Conservation (phyloP, 2,797 vertebrate species). For the Picus viridis region DNA sequence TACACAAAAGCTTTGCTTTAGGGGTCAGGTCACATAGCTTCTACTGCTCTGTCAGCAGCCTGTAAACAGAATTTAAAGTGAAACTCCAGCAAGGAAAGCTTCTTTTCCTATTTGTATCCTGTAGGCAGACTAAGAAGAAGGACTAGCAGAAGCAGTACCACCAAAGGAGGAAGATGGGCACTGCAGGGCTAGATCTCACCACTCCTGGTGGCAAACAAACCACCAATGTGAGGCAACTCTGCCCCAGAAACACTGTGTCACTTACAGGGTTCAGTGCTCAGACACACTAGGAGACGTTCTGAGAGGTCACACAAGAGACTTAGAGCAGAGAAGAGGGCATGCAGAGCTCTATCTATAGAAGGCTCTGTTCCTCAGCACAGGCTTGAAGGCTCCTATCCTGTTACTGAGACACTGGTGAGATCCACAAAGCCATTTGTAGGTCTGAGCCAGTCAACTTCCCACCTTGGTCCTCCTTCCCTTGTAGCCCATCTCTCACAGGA, state of each 20-base stretch:
- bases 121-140: background rate
- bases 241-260: background rate
- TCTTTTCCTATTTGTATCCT: constrained; percentile 1
- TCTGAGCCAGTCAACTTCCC: background rate
- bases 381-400: background rate
- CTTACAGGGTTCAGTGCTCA: background rate
- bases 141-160: background rate
- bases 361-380: background rate
- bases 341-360: background rate
- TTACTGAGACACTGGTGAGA: background rate
- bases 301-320: background rate
- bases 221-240: background rate
- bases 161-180: background rate
- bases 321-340: background rate
- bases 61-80: background rate
- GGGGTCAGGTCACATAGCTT: background rate
- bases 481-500: background rate
- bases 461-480: background rate
- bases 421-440: background rate
- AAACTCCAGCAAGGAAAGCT: background rate
- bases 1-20: background rate
- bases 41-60: background rate
- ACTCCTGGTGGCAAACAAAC: background rate
- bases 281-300: fast-evolving
- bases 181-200: background rate